Base-by-base conservation (phyloP, 2,797 vertebrate genomes). In the Typhlichthys subterraneus region DNA sequence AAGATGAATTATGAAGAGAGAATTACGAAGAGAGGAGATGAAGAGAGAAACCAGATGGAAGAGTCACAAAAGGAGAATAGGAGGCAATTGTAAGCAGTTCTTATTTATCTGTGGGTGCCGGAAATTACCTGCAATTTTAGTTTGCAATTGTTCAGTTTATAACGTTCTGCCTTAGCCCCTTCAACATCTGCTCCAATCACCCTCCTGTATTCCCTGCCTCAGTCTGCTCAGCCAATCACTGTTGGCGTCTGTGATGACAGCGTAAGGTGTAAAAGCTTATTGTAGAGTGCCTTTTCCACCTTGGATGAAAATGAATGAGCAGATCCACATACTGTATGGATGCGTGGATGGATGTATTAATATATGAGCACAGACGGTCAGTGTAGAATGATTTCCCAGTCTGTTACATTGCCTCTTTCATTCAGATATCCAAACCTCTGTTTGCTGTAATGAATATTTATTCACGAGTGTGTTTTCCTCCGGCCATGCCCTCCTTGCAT, bases 361-460 rank as follows among this genome's bases (percentile, higher is more conserved):
- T 76, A 50, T 78, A 65, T 61, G 48, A 29, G 23, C 45, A 45
- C 67, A 56, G 42, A 23, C 23, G 38, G n/a, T 61, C 23, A 38
- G 11, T 53, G 4, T 57, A 54, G 7, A 59, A 63, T 46, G 45
- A n/a, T 53, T 60, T 33, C 49, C 13, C 49, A 13, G 6, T 54
- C 71, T 66, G 48, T 58, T 45, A 29, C 14, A 15, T 3, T 9
- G 4, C 57, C 38, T 45, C 8, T 66, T 57, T 23, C 77, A 75
- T 65, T 83, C 69, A 70, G 56, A 75, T 79, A 67, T 77, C 80
- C 65, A 77, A 31, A 69, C 68, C 45, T 63, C 45, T 59, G 46
- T 67, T 49, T 23, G 11, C 52, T 72, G 75, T 60, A 71, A 46
- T 67, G 63, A 68, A 73, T 82, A 87, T 85, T 73, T 76, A 88